phyloP scores from a whole-genome alignment of 2,888 invertebrate species.

The Nysson spinosus region DNA sequence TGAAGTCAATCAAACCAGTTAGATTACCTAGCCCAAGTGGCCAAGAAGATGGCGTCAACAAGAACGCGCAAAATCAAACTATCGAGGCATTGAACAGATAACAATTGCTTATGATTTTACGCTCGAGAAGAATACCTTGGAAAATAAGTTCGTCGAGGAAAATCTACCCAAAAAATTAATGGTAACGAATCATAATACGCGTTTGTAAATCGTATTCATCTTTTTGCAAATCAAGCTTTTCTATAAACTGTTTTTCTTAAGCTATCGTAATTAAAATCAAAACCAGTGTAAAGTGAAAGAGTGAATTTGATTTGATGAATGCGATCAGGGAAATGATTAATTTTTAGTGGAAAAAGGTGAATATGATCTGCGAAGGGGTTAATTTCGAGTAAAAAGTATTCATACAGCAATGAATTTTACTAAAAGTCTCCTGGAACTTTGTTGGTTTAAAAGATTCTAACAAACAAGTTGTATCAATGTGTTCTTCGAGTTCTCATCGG shows the following conservation, averaged over 20 bases:
- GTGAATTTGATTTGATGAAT: too few relatives aligned
- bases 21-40: constrained; percentile 58
- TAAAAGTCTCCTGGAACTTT: constrained; percentile 19
- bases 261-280: too few relatives aligned
- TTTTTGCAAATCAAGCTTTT: too few relatives aligned
- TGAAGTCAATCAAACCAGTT: constrained; percentile 85
- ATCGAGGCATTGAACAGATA: constrained; percentile 72
- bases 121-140: constrained; percentile 60
- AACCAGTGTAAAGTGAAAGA: too few relatives aligned
- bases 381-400: too few relatives aligned
- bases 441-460: neutral
- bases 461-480: too few relatives aligned
- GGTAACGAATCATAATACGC: constrained; percentile 14
- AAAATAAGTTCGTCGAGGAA: constrained; percentile 47
- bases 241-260: too few relatives aligned
- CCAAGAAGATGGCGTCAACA: constrained; percentile 61
- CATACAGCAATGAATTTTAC: too few relatives aligned
- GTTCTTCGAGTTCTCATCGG: too few relatives aligned
- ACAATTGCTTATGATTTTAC: constrained; percentile 68
- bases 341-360: too few relatives aligned
- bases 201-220: neutral
- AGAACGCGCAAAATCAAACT: constrained; percentile 67
- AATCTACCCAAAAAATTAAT: constrained; percentile 48
- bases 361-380: too few relatives aligned
- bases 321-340: too few relatives aligned